Evolutionary conservation across 2,888 invertebrate species (phyloP).

Genomic region (Mesoligia furuncula): DNA sequence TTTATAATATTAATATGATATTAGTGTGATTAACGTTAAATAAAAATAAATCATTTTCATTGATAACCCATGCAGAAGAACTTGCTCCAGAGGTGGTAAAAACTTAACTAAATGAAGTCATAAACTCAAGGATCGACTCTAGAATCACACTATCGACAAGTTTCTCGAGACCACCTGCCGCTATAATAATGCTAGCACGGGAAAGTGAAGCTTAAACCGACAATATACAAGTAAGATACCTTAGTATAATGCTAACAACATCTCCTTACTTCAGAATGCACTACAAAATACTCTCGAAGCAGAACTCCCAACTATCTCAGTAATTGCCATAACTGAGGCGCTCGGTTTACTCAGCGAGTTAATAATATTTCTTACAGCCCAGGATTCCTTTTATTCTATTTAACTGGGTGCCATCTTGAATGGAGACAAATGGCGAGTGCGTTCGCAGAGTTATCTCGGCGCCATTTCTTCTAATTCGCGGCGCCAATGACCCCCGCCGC

Average conservation of each 20-base stretch:
- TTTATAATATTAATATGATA: no score
- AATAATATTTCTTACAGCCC: constrained; percentile 60
- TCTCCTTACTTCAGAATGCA: constrained; percentile 18
- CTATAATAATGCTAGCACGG: neutral
- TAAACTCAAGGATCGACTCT: neutral
- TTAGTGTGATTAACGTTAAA: no score
- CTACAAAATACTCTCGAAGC: constrained; percentile 26
- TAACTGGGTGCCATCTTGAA: constrained; percentile 69
- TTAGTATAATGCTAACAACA: constrained; percentile 26
- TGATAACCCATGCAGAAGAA: neutral
- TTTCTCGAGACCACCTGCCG: neutral
- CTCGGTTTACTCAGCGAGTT: constrained; percentile 43
- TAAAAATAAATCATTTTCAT: neutral
- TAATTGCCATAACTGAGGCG: constrained; percentile 22
- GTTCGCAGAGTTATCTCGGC: constrained; percentile 79
- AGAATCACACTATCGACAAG: neutral
- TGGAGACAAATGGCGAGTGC: constrained; percentile 81
- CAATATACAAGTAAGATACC: neutral
- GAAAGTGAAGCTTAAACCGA: neutral
- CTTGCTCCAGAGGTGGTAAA: neutral
- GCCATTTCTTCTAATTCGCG: constrained; percentile 84
- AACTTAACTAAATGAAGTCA: neutral
- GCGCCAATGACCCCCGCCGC: constrained; percentile 76
- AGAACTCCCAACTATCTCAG: constrained; percentile 28
- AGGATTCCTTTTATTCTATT: constrained; percentile 63